phyloP scores from a whole-genome alignment of 1,140 invertebrate species.

The Eulimnadia texana region DNA sequence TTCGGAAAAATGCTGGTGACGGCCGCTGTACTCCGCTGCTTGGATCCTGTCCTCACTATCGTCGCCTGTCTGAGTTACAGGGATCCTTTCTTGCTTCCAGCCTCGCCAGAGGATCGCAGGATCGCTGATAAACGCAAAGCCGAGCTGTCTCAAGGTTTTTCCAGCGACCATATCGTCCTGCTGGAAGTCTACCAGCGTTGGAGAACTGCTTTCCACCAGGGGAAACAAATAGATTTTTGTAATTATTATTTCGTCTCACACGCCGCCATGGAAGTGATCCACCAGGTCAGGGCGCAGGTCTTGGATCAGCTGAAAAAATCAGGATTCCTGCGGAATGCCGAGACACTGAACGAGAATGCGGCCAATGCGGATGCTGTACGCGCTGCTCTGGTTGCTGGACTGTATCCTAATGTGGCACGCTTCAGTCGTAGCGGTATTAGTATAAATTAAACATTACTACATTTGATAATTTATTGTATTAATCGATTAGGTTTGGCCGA shows the following conservation, averaged over 20 bases:
- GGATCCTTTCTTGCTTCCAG: constrained; percentile 65
- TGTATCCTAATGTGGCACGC: constrained; percentile 74
- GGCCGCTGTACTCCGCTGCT: constrained; percentile 75
- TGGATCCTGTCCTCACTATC: constrained; percentile 87
- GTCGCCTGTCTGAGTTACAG: constrained; percentile 68
- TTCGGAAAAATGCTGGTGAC: constrained; percentile 85
- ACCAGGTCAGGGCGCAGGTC: constrained; percentile 48
- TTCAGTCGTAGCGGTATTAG: constrained; percentile 30
- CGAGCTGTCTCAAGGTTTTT: constrained; percentile 56
- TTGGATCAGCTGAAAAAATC: constrained; percentile 70
- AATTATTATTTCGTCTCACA: constrained; percentile 60
- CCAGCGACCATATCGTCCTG: constrained; percentile 82
- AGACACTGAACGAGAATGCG: constrained; percentile 69
- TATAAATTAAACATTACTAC: neutral
- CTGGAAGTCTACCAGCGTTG: constrained; percentile 71
- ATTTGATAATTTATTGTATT: no score
- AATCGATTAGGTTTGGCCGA: neutral
- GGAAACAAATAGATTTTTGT: constrained; percentile 58
- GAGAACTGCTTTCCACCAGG: neutral
- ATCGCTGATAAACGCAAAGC: constrained; percentile 42
- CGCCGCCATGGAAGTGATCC: constrained; percentile 73
- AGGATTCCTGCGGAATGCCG: constrained; percentile 61
- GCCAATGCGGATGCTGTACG: constrained; percentile 85
- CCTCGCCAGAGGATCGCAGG: constrained; percentile 46
- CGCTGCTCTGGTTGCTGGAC: constrained; percentile 66